Evolutionary conservation across 2,888 invertebrate species (phyloP).

Genomic region (Craniophora ligustri): DNA sequence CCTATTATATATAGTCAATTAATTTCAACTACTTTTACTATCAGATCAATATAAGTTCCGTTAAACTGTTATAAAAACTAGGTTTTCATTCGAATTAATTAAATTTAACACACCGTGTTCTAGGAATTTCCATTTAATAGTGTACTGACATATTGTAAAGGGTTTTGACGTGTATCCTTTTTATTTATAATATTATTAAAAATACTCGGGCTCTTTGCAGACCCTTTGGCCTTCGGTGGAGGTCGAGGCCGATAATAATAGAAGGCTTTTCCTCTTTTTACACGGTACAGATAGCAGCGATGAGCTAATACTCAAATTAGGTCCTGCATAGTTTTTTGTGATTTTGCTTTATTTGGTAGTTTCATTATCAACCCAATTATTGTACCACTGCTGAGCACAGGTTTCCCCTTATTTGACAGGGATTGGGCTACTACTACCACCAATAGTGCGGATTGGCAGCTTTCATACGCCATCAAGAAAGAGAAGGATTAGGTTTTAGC

Average conservation of each 20-base stretch:
- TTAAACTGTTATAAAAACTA: background rate
- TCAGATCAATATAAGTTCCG: too few species aligned
- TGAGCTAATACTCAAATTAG: slow-evolving; percentile 13
- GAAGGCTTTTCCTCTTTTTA: slow-evolving; percentile 15
- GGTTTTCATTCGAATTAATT: background rate
- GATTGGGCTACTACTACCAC: too few species aligned
- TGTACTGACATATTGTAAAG: slow-evolving; percentile 1
- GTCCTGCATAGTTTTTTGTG: background rate
- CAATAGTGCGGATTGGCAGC: too few species aligned
- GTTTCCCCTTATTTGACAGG: too few species aligned
- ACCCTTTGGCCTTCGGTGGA: slow-evolving; percentile 28
- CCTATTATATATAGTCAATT: too few species aligned
- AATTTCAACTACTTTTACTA: too few species aligned
- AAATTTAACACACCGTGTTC: slow-evolving; percentile 2
- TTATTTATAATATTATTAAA: slow-evolving; percentile 49
- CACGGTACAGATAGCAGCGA: background rate
- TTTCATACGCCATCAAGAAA: too few species aligned
- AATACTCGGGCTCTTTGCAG: slow-evolving; percentile 42
- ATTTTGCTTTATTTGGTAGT: background rate
- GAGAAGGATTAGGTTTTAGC: too few species aligned
- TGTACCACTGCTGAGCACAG: too few species aligned
- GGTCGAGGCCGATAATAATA: slow-evolving; percentile 32
- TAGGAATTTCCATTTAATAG: slow-evolving; percentile 39
- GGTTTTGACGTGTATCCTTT: slow-evolving; percentile 21
- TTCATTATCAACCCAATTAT: too few species aligned